Conservation (phyloP, 2,888 invertebrate species). For the Adineta ricciae region DNA sequence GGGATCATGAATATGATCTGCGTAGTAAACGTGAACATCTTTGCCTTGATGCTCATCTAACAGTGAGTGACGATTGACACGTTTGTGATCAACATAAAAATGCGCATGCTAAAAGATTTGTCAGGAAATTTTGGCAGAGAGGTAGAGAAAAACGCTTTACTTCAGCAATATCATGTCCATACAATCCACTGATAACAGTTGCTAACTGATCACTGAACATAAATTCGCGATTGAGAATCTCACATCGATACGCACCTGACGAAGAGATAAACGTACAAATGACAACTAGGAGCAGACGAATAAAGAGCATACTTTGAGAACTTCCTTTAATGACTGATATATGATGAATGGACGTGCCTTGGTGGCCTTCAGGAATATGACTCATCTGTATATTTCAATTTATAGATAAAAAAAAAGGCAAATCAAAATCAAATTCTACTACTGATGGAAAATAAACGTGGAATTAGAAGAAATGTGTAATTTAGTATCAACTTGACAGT, state of each 20-base stretch:
- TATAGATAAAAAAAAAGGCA: too few species aligned
- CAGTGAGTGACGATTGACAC: background rate
- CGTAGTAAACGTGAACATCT: slow-evolving; percentile 14
- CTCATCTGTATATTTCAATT: background rate
- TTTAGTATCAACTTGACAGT: too few species aligned
- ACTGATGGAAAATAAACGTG: too few species aligned
- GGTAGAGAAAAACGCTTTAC: background rate
- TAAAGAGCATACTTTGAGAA: background rate
- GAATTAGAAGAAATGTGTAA: too few species aligned
- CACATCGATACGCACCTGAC: background rate
- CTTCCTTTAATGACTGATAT: background rate
- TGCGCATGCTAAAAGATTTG: background rate
- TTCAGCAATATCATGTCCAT: slow-evolving; percentile 11
- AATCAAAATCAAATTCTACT: too few species aligned
- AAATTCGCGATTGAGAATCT: slow-evolving; percentile 8
- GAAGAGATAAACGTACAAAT: background rate
- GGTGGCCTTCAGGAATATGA: background rate
- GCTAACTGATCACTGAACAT: slow-evolving; percentile 8
- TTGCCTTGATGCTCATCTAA: slow-evolving; percentile 10
- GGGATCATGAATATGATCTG: slow-evolving; percentile 13
- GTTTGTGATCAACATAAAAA: slow-evolving; percentile 1
- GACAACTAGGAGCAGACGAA: too few species aligned
- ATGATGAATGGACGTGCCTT: background rate
- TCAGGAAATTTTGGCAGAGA: too few species aligned
- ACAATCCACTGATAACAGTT: slow-evolving; percentile 1